Evolutionary conservation across 2,888 invertebrate genomes (phyloP).

Genomic region (Drosophila fulvimacula): DNA sequence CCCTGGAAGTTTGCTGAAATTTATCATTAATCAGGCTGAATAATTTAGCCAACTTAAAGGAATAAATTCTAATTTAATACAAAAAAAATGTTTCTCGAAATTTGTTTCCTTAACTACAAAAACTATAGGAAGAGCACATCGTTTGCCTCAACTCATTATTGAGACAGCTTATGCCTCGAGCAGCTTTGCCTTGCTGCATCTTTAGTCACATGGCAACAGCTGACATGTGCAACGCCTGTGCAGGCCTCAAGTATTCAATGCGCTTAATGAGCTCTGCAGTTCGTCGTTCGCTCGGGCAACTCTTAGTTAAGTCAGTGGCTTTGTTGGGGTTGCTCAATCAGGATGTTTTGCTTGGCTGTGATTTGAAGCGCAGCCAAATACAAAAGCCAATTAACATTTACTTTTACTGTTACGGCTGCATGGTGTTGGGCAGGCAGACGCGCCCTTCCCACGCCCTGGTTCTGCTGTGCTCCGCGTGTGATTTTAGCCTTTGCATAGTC

Average conservation of each 20-base stretch:
- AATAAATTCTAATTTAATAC: no score
- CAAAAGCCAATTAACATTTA: conserved; percentile 60
- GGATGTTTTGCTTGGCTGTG: conserved; percentile 12
- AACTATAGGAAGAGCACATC: no score
- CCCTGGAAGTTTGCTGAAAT: no score
- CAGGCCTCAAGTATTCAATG: neutral
- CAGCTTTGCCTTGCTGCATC: no score
- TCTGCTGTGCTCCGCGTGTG: conserved; percentile 36
- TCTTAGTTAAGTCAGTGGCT: neutral
- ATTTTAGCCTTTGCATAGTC: conserved; percentile 58
- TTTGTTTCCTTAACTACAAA: no score
- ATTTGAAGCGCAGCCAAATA: conserved; percentile 27
- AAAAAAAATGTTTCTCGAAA: no score
- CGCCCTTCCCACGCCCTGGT: neutral
- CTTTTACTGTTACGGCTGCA: conserved; percentile 28
- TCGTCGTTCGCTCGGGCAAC: neutral
- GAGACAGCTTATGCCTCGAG: neutral
- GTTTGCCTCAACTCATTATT: no score
- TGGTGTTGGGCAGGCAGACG: neutral
- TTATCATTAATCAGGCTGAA: no score
- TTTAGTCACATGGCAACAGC: neutral
- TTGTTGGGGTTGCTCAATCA: conserved; percentile 12
- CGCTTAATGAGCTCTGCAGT: no score
- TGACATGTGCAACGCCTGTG: neutral
- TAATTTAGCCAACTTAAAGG: no score